Conservation (phyloP, 2,113 vertebrate species). For the Hippocampus zosterae region DNA sequence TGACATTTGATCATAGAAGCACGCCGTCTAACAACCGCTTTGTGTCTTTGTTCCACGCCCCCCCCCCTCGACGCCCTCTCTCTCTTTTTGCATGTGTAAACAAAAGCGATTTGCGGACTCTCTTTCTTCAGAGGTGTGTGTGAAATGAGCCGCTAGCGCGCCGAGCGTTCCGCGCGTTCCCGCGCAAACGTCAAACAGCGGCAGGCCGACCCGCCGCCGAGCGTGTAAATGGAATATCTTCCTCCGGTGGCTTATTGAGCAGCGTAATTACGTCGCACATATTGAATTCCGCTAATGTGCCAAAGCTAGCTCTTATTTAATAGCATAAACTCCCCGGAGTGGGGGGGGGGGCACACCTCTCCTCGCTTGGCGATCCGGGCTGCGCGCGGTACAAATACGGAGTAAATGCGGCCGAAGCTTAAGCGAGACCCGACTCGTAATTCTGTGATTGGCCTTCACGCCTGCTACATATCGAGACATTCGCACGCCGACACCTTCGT, state of each 20-base stretch:
- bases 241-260: slow-evolving; percentile 74
- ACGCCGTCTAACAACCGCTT: too few relatives aligned
- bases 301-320: slow-evolving; percentile 74
- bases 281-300: slow-evolving; percentile 73
- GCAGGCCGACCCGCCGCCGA: slow-evolving; percentile 54
- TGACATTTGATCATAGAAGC: too few relatives aligned
- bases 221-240: slow-evolving; percentile 67
- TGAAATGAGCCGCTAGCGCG: slow-evolving; percentile 22
- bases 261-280: slow-evolving; percentile 74
- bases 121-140: slow-evolving; percentile 12
- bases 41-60: too few relatives aligned
- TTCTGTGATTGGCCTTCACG: not conserved
- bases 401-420: slow-evolving; percentile 29
- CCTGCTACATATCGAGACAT: too few relatives aligned
- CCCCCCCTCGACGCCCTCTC: too few relatives aligned
- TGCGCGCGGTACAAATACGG: slow-evolving; percentile 28
- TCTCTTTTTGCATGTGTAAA: too few relatives aligned
- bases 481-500: too few relatives aligned
- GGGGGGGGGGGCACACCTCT: slow-evolving; percentile 56
- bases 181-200: slow-evolving; percentile 54
- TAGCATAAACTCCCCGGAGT: slow-evolving; percentile 64
- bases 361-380: slow-evolving; percentile 33
- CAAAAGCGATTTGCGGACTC: not conserved
- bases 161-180: slow-evolving; percentile 47
- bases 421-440: slow-evolving; percentile 28